Evolutionary conservation across 2,113 vertebrate species (phyloP).

Genomic region (Cyanoramphus novaezelandiae): DNA sequence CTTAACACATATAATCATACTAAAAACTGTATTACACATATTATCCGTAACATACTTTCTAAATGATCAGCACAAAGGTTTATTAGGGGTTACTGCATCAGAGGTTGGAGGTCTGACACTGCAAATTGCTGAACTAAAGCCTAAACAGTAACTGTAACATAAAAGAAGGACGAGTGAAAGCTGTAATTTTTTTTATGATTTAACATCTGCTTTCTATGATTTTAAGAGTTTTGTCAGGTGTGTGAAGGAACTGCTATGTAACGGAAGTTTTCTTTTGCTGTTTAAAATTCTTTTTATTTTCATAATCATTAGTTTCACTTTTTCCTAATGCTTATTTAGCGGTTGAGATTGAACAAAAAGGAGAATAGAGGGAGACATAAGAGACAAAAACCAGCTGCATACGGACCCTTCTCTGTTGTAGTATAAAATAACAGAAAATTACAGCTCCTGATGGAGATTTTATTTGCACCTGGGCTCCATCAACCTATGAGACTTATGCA

Average conservation of each 20-base stretch:
- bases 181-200: background rate
- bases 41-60: fast-evolving
- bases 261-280: background rate
- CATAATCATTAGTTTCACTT: background rate
- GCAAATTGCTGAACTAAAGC: background rate
- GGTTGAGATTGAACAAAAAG: background rate
- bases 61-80: background rate
- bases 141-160: background rate
- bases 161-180: background rate
- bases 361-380: background rate
- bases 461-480: conserved; percentile 34
- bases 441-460: conserved; percentile 38
- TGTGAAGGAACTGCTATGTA: background rate
- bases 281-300: background rate
- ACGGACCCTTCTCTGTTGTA: background rate
- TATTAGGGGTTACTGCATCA: background rate
- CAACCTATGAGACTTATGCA: background rate
- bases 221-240: background rate
- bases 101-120: background rate
- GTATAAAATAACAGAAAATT: conserved; percentile 47
- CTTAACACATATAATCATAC: background rate
- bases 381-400: background rate
- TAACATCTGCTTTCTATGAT: background rate
- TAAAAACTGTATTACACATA: background rate
- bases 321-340: background rate